Base-by-base conservation (phyloP, 1,140 invertebrate species). In the Drosophila sulfurigaster region DNA sequence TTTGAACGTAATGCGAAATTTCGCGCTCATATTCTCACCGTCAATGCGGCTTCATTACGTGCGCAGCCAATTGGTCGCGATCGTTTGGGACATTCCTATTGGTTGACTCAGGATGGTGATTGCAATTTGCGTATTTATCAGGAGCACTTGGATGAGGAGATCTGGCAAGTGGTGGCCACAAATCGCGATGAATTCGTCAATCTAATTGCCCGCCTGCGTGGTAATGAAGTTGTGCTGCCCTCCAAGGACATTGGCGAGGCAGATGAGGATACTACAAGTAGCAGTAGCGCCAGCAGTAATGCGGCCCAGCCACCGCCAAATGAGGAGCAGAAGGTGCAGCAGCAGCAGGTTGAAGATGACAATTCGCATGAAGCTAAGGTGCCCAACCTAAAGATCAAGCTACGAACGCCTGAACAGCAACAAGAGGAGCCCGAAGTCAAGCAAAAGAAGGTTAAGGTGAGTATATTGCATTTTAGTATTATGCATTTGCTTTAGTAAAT, bases 1-100 rank as follows among this genome's bases (percentile, higher is more conserved):
- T 99, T 99, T 94, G 98, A 99, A 91, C 95, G 95, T 75, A 98
- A 99, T 94, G 94, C 94, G 46, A 99, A 98, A 91, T 99, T 99
- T 93, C 99, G 99, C 93, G 95, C 95, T 78, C 96, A 98, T 92
- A 95, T 99, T 4, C 98, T 99, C 92, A 96, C 96, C 81, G 92
- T 96, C 51, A 94, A 95, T 75, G 95, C 97, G 35, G 94, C 95
- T 57, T 96, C 97, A 32, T 94, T 99, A 52, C 94, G 98, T 48
- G 94, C 97, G 52, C 94, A 97, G 82, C 98, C 98, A 2, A 94
- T 99, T 75, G 99, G 99, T 16, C 94, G 96, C 77, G 98, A 99
- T 93, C 96, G 96, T 79, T 94, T 96, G 85, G 98, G 99, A 6
- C 95, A 97, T 90, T 94, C 96, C 5, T 99, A 99, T 93, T 99